These are phyloP conservation scores for Neostethus bicornis DNA, from an alignment of 2,797 vertebrate genomes.

Conservation along the genomic window DNA sequence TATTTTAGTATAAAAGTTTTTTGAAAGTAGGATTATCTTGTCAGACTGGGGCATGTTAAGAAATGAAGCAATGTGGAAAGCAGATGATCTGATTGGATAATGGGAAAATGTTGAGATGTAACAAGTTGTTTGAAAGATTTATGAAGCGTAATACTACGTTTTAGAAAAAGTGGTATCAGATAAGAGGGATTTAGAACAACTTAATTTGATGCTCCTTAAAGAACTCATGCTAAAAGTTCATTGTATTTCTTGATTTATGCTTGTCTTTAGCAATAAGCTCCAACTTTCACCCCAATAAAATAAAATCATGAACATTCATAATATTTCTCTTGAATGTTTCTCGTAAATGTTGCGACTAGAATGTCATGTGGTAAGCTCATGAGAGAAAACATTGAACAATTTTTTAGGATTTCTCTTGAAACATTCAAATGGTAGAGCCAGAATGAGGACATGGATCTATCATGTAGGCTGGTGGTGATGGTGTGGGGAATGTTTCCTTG, in stretches of 20 bases:
- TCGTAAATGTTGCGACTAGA: too few relatives aligned
- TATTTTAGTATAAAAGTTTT: too few relatives aligned
- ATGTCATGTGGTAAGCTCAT: too few relatives aligned
- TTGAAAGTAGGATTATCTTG: too few relatives aligned
- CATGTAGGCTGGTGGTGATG: too few relatives aligned
- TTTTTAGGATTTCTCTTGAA: too few relatives aligned
- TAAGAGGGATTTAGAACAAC: neutral
- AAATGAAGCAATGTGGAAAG: neutral
- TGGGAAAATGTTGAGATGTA: neutral
- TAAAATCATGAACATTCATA: slow-evolving; percentile 1
- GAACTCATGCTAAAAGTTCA: neutral
- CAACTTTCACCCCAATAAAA: slow-evolving; percentile 44
- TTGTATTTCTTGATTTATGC: neutral
- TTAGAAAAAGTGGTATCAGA: neutral
- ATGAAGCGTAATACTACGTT: neutral
- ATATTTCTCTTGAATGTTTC: too few relatives aligned
- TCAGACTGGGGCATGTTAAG: neutral
- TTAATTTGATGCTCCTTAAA: neutral
- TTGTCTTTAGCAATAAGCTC: slow-evolving; percentile 27
- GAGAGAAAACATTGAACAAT: too few relatives aligned
- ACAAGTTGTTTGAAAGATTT: neutral
- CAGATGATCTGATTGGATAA: neutral
- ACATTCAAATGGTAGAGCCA: too few relatives aligned
- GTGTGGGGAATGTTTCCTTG: too few relatives aligned
- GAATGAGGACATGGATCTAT: too few relatives aligned